Evolutionary conservation across 2,888 invertebrate genomes (phyloP).

Genomic region (Hydroisotoma schaefferi): DNA sequence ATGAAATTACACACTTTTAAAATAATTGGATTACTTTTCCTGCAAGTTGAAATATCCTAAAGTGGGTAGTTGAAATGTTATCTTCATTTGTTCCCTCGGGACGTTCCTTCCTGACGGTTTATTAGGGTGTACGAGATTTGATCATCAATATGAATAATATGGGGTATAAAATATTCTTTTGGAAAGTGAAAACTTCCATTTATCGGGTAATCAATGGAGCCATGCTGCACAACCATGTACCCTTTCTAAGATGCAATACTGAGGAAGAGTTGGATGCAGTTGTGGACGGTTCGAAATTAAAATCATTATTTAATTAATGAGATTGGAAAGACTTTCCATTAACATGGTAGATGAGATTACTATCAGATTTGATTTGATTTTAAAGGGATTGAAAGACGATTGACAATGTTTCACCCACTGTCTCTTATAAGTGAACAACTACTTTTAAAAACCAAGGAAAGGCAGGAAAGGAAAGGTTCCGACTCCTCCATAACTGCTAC

Average conservation of each 20-base stretch:
- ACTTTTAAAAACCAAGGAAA: not conserved
- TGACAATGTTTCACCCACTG: constrained; percentile 7
- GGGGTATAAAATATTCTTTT: constrained; percentile 13
- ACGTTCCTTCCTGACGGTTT: not conserved
- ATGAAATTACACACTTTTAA: constrained; percentile 49
- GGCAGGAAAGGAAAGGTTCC: not conserved
- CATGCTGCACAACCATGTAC: constrained; percentile 47
- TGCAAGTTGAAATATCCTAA: too few relatives aligned
- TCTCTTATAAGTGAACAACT: too few relatives aligned
- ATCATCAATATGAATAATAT: constrained; percentile 8
- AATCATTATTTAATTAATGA: too few relatives aligned
- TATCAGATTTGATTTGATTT: not conserved
- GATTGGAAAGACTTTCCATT: too few relatives aligned
- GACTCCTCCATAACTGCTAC: not conserved
- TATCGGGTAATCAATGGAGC: constrained; percentile 67
- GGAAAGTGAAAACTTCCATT: constrained; percentile 59
- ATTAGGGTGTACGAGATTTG: constrained; percentile 1
- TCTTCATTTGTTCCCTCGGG: not conserved
- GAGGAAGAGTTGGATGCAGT: constrained; percentile 64
- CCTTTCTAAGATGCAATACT: constrained; percentile 63
- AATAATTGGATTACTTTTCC: too few relatives aligned
- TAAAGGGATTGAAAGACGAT: constrained; percentile 1
- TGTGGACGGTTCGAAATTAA: constrained; percentile 55
- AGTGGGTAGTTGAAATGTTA: too few relatives aligned
- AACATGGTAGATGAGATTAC: too few relatives aligned